Percentiles rank a stretch among this genome's conserved stretches.
These are phyloP conservation scores for Ammospiza nelsoni DNA, from an alignment of 2,113 vertebrate species.

Conservation along the genomic window DNA sequence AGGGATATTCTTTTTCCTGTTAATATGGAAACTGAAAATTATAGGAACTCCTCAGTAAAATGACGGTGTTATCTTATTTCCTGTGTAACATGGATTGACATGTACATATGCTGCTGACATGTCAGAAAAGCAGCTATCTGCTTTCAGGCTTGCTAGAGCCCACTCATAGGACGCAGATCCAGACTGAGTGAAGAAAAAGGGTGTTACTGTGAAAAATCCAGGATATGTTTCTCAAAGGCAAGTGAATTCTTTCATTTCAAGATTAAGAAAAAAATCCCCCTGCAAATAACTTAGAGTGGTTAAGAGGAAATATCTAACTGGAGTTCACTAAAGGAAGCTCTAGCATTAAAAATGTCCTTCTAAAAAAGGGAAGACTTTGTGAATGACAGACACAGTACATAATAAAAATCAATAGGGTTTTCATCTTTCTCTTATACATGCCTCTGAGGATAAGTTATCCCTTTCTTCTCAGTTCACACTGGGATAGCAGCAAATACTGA, in stretches of 20 bases:
- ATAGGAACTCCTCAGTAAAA: neutral
- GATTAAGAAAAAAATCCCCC: neutral
- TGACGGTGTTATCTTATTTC: neutral
- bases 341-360: neutral
- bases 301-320: neutral
- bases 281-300: neutral
- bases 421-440: neutral
- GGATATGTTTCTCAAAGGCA: neutral
- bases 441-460: neutral
- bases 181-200: neutral
- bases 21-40: neutral
- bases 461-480: neutral
- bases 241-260: neutral
- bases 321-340: neutral
- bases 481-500: neutral
- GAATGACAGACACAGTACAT: neutral
- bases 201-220: slow-evolving; percentile 13
- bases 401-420: neutral
- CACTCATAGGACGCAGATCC: neutral
- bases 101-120: slow-evolving; percentile 35
- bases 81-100: slow-evolving; percentile 4
- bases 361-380: neutral
- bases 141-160: neutral
- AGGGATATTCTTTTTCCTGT: slow-evolving; percentile 10
- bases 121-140: slow-evolving; percentile 5